Evolutionary conservation across 2,113 vertebrate species (phyloP).

Genomic region (Paracanthobrama guichenoti): DNA sequence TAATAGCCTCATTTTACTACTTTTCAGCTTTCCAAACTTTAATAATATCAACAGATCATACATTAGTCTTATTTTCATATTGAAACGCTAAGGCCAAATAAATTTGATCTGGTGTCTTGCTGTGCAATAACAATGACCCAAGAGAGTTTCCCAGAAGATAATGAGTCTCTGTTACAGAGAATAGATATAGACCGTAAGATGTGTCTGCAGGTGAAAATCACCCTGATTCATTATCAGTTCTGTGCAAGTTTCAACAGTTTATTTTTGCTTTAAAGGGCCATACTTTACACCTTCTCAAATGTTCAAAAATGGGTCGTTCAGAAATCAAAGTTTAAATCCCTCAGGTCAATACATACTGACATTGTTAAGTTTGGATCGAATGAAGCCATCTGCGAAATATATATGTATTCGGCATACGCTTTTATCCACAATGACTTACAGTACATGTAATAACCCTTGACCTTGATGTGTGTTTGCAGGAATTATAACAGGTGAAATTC

Average conservation of each 20-base stretch:
- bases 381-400: background rate
- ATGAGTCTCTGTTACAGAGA: conserved; percentile 37
- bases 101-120: conserved; percentile 15
- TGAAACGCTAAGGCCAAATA: conserved; percentile 13
- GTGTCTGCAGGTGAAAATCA: conserved; percentile 36
- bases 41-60: conserved; percentile 20
- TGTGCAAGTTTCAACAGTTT: conserved; percentile 23
- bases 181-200: conserved; percentile 19
- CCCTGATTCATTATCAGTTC: conserved; percentile 40
- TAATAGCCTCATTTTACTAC: background rate
- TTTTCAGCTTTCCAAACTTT: background rate
- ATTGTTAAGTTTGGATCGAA: background rate
- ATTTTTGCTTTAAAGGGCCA: background rate
- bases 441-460: background rate
- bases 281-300: background rate
- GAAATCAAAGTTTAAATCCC: background rate
- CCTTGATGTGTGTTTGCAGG: background rate
- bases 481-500: background rate
- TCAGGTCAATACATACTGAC: background rate
- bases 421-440: background rate
- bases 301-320: background rate
- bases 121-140: conserved; percentile 36
- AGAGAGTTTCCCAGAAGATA: conserved; percentile 38
- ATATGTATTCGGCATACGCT: background rate
- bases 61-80: background rate